Base-by-base conservation (phyloP, 2,797 vertebrate genomes). In the Scolopax bukidnonensis region DNA sequence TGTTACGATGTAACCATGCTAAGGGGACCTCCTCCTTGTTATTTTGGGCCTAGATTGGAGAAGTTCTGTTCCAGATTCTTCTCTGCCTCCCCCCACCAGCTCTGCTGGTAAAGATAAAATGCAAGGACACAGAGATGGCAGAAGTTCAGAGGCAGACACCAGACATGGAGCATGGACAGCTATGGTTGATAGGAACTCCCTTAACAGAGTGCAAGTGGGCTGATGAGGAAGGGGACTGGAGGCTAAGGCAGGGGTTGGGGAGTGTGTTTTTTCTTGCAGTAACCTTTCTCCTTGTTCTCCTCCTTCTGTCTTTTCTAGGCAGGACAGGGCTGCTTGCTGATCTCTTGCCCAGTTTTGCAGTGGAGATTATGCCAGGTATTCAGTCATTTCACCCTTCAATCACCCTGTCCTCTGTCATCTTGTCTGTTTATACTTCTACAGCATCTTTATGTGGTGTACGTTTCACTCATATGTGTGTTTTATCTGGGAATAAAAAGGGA, bases 311-410 rank as follows among this genome's bases (percentile, higher is more conserved):
- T 99, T 98, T 98, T 99, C 98, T 98, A 99, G 99, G 99, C 98
- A 99, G 99, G 98, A 99, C 98, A 99, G 99, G 99, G 99, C 98
- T 98, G 98, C 98, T 98, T 98, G 98, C 99, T 98, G 99, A 99
- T 98, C 98, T 99, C 98, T 98, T 99, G 98, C 99, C 99, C 99
- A 99, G 98, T 98, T 99, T 99, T 99, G 99, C 99, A 98, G 98
- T 99, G 99, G 99, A 99, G 98, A 98, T 99, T 98, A 99, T 99
- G 99, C 99, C 99, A 99, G 99, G 99, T 99, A 99, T 96, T 98
- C 98, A 93, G 93, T 97, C 97, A 96, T 97, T 97, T 97, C 97
- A 97, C 96, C 94, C 89, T 94, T 89, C 95, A 79, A 67, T 95
- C 93, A 97, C 97, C 97, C 96, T 69, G 69, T 96, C 79, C 84